These are phyloP conservation scores for Sphaerophoria rueppellii DNA, from an alignment of 2,888 invertebrate genomes.

Conservation along the genomic window DNA sequence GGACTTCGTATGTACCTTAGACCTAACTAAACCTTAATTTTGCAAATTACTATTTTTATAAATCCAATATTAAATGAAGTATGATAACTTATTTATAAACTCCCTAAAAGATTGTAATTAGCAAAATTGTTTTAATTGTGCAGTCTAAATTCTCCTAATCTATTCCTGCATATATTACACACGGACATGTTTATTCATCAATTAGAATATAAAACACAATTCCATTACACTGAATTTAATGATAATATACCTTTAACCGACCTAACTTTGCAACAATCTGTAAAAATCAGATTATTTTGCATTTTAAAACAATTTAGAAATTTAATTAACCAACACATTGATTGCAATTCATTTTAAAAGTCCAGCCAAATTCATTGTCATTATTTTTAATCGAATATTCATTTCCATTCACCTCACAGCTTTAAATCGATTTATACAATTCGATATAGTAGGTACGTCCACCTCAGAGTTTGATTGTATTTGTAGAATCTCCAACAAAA, in stretches of 20 bases:
- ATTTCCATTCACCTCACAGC: slow-evolving; percentile 34
- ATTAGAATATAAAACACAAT: neutral
- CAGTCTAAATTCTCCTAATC: no score
- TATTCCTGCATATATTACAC: no score
- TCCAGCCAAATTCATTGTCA: neutral
- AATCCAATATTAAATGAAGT: no score
- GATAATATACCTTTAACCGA: neutral
- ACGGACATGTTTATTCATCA: no score
- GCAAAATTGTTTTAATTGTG: no score
- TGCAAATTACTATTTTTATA: no score
- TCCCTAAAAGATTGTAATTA: no score
- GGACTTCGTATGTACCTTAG: no score
- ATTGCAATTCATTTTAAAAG: slow-evolving; percentile 43
- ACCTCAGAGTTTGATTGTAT: neutral
- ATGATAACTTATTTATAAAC: no score
- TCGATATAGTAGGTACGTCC: neutral
- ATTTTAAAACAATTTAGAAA: slow-evolving; percentile 53
- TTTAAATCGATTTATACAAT: slow-evolving; percentile 19
- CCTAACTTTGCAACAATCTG: neutral
- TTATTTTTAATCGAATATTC: slow-evolving; percentile 50
- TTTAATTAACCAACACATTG: slow-evolving; percentile 52
- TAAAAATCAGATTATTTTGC: slow-evolving; percentile 35
- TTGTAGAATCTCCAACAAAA: neutral
- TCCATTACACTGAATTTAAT: neutral
- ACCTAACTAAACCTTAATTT: no score